Conservation (phyloP, 2,113 vertebrate species). For the Corvus cornix region DNA sequence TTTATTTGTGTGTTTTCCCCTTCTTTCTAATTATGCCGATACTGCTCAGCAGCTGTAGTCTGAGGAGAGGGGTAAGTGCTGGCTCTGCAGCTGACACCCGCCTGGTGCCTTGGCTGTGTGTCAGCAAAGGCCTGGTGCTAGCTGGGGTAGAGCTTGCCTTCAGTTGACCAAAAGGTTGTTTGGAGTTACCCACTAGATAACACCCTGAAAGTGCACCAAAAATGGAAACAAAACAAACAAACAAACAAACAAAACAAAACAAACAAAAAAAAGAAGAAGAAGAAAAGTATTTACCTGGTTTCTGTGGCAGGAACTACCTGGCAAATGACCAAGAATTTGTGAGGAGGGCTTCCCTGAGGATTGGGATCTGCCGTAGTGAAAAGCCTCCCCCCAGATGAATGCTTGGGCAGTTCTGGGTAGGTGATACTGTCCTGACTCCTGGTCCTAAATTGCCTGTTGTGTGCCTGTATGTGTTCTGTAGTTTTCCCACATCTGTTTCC, state of each 20-base stretch:
- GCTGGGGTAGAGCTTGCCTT: neutral
- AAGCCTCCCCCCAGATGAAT: neutral
- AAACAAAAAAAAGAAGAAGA: too few species aligned
- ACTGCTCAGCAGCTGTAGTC: slow-evolving; percentile 31
- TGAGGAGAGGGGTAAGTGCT: neutral
- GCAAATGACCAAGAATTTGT: neutral
- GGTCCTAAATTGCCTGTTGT: neutral
- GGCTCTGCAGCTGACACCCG: neutral
- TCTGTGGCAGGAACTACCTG: neutral
- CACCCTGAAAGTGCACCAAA: neutral
- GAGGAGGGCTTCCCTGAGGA: neutral
- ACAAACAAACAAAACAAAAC: neutral
- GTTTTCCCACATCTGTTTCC: neutral
- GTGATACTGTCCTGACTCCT: neutral
- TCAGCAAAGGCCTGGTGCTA: neutral
- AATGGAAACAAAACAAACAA: too few species aligned
- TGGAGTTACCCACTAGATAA: neutral
- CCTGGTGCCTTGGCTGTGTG: slow-evolving; percentile 9
- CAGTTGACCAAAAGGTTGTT: neutral
- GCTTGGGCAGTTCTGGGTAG: neutral
- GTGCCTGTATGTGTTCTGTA: neutral
- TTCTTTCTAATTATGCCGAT: slow-evolving; percentile 8
- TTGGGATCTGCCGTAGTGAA: neutral
- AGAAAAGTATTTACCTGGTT: neutral
- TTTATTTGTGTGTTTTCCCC: slow-evolving; percentile 31